phyloP scores from a whole-genome alignment of 2,888 invertebrate species.

The Xylota sylvarum region DNA sequence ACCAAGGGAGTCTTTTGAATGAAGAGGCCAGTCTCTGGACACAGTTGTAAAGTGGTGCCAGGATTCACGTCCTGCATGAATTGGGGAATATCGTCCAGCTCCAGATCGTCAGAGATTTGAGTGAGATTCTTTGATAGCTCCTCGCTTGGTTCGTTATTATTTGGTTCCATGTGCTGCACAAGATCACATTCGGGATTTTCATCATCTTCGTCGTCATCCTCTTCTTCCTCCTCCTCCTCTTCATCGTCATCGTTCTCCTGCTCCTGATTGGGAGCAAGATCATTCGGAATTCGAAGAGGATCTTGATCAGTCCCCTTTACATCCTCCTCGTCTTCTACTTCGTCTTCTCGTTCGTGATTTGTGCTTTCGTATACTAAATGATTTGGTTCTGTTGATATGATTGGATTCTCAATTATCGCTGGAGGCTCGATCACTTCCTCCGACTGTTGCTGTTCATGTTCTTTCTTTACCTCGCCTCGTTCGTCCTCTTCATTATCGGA shows the following conservation, averaged over 20 bases:
- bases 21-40: slow-evolving; percentile 83
- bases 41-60: slow-evolving; percentile 79
- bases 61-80: slow-evolving; percentile 72
- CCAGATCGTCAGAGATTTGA: slow-evolving; percentile 77
- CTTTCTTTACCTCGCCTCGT: slow-evolving; percentile 37
- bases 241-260: not conserved
- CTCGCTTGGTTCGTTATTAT: slow-evolving; percentile 75
- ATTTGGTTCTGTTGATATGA: slow-evolving; percentile 77
- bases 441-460: not conserved
- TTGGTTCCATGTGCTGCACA: slow-evolving; percentile 65
- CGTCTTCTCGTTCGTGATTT: slow-evolving; percentile 79
- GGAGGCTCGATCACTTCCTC: slow-evolving; percentile 32
- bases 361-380: slow-evolving; percentile 79
- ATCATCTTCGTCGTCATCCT: slow-evolving; percentile 20
- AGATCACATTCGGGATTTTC: slow-evolving; percentile 8
- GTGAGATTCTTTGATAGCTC: slow-evolving; percentile 78
- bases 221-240: slow-evolving; percentile 8
- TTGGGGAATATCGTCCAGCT: slow-evolving; percentile 67
- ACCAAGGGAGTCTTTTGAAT: slow-evolving; percentile 78
- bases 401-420: slow-evolving; percentile 60
- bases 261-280: not conserved
- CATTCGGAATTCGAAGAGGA: slow-evolving; percentile 11
- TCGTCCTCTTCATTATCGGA: slow-evolving; percentile 80
- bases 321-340: slow-evolving; percentile 20
- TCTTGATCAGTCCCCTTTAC: not conserved